Evolutionary conservation across 1,140 invertebrate species (phyloP).

Genomic region (Bilobella aurantiaca): DNA sequence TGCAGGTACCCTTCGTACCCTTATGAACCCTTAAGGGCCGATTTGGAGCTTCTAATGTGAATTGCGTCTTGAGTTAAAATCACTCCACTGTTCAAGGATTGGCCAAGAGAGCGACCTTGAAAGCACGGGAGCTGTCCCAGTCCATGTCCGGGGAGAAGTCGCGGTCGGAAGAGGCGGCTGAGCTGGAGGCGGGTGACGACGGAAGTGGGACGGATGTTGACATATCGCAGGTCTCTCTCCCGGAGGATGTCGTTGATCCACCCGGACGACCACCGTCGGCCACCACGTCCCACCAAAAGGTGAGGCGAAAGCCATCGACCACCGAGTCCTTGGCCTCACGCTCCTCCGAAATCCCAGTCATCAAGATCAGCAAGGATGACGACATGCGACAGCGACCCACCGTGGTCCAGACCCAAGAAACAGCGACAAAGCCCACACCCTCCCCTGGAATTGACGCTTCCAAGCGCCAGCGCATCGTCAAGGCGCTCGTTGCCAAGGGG

Average conservation of each 20-base stretch:
- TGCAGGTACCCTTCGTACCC: conserved; percentile 11
- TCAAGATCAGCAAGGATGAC: conserved; percentile 35
- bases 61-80: neutral
- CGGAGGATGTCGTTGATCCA: conserved; percentile 21
- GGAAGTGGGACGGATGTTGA: conserved; percentile 34
- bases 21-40: too few species aligned
- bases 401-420: neutral
- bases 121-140: neutral
- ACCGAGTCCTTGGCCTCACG: conserved; percentile 30
- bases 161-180: neutral
- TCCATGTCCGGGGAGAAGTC: too few species aligned
- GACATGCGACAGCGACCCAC: neutral
- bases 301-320: conserved; percentile 26
- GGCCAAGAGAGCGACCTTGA: conserved; percentile 21
- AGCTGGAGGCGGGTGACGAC: conserved; percentile 14
- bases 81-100: neutral
- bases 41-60: neutral
- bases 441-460: neutral
- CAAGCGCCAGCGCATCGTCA: neutral
- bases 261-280: conserved; percentile 2
- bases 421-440: neutral
- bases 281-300: neutral
- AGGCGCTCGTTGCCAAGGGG: neutral
- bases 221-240: conserved; percentile 28
- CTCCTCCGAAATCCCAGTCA: conserved; percentile 36